Conservation (phyloP, 2,113 vertebrate species). For the Myrmophylax atrothorax region DNA sequence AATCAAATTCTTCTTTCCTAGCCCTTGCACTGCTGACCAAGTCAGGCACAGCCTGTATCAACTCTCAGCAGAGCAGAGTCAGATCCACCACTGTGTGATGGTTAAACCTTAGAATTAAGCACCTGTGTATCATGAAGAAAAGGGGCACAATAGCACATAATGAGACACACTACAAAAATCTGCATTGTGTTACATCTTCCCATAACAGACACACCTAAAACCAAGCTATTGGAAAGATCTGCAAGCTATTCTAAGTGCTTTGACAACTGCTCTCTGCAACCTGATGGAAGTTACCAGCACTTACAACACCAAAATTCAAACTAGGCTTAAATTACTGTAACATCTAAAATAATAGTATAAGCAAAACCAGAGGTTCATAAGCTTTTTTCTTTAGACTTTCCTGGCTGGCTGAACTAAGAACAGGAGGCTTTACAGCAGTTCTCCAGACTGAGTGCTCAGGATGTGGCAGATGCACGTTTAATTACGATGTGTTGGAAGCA, state of each 20-base stretch:
- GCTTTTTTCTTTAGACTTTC: neutral
- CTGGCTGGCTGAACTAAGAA: neutral
- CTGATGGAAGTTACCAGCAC: neutral
- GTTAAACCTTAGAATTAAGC: neutral
- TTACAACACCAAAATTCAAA: neutral
- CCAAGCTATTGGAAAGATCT: neutral
- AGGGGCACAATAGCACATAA: neutral
- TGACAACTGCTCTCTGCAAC: neutral
- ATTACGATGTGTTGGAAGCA: neutral
- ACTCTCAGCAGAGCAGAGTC: neutral
- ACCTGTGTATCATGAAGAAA: rapidly evolving
- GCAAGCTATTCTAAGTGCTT: neutral
- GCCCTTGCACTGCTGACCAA: no score
- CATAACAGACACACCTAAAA: neutral
- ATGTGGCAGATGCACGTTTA: neutral
- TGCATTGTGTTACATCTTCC: neutral
- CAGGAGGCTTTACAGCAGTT: neutral
- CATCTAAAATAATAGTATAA: neutral
- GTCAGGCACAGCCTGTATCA: neutral
- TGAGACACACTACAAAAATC: neutral
- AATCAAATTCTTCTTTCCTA: neutral
- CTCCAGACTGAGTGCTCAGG: neutral
- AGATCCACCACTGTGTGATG: neutral
- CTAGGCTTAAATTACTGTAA: neutral
- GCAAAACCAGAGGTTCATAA: neutral